A percentile compares a stretch with the other conserved stretches of the same genome.
Conservation (phyloP, 1,140 invertebrate species). For the Tetramorium alpestre region DNA sequence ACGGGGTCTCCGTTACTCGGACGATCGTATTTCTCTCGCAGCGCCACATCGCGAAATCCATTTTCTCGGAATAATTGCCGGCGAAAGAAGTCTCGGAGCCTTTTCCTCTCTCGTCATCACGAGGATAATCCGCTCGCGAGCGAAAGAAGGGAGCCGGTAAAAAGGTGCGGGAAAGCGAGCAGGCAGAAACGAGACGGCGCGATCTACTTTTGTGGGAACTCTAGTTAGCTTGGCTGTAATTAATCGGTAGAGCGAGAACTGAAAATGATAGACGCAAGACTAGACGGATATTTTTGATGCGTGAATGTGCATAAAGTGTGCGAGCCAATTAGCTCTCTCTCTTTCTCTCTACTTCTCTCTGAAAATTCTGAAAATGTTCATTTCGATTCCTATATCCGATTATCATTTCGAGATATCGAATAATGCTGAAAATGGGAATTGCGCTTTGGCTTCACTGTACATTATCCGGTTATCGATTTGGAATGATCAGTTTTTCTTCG, state of each 20-base stretch:
- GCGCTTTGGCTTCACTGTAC: not conserved
- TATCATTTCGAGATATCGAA: not conserved
- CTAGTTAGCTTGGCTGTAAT: slow-evolving; percentile 62
- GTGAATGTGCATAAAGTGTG: slow-evolving; percentile 12
- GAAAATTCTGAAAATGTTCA: not conserved
- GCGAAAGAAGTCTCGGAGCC: slow-evolving; percentile 51
- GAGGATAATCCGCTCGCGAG: slow-evolving; percentile 62
- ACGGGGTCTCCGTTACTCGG: not conserved
- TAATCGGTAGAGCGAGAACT: slow-evolving; percentile 62
- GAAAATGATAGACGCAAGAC: slow-evolving; percentile 64
- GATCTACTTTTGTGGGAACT: slow-evolving; percentile 65
- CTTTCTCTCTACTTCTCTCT: not conserved
- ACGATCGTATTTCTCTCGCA: slow-evolving; percentile 10
- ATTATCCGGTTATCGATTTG: not conserved
- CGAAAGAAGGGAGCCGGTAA: slow-evolving; percentile 14
- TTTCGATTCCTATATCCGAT: slow-evolving; percentile 11
- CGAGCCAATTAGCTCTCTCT: slow-evolving; percentile 28
- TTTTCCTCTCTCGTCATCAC: slow-evolving; percentile 26
- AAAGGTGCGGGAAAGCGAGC: slow-evolving; percentile 20
- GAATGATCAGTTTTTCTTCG: not conserved
- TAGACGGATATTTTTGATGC: slow-evolving; percentile 14
- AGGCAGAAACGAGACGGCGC: slow-evolving; percentile 24
- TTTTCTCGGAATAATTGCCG: slow-evolving; percentile 68
- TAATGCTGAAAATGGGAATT: slow-evolving; percentile 9
- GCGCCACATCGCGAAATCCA: slow-evolving; percentile 37